These are phyloP conservation scores for Sterna hirundo DNA, from an alignment of 2,113 vertebrate species.

Conservation along the genomic window DNA sequence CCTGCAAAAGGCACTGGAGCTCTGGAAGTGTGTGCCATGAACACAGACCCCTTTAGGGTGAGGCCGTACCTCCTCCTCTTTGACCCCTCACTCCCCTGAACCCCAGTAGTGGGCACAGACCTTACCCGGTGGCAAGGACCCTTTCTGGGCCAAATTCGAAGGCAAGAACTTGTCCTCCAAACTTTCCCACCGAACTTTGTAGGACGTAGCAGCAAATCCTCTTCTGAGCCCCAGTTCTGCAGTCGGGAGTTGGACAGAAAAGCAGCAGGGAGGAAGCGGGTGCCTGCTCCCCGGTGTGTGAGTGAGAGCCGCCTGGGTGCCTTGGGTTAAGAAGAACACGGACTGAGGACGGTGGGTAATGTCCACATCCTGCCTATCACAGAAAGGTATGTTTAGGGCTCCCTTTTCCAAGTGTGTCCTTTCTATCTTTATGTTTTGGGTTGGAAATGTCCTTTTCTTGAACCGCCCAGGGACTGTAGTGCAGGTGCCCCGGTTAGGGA, in stretches of 20 bases:
- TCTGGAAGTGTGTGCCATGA: not conserved
- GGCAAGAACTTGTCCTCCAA: not conserved
- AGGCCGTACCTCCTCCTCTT: not conserved
- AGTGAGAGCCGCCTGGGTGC: not conserved
- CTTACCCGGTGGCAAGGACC: no score
- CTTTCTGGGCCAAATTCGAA: not conserved
- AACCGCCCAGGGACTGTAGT: not conserved
- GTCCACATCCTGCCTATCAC: not conserved
- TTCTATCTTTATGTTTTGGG: not conserved
- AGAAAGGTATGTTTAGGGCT: not conserved
- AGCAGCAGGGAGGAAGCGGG: rapidly evolving
- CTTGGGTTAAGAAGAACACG: not conserved
- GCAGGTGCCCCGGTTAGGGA: not conserved
- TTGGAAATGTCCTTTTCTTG: not conserved
- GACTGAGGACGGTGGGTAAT: not conserved
- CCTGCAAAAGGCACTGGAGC: not conserved
- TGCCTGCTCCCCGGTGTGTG: not conserved
- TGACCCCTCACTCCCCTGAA: not conserved
- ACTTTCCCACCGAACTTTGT: not conserved
- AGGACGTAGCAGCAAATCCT: not conserved
- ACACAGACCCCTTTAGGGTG: not conserved
- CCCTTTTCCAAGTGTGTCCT: not conserved
- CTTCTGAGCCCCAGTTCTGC: not conserved
- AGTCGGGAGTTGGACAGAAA: not conserved
- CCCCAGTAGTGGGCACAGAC: not conserved